phyloP scores from a whole-genome alignment of 2,888 invertebrate species.

The Incurvaria masculella region DNA sequence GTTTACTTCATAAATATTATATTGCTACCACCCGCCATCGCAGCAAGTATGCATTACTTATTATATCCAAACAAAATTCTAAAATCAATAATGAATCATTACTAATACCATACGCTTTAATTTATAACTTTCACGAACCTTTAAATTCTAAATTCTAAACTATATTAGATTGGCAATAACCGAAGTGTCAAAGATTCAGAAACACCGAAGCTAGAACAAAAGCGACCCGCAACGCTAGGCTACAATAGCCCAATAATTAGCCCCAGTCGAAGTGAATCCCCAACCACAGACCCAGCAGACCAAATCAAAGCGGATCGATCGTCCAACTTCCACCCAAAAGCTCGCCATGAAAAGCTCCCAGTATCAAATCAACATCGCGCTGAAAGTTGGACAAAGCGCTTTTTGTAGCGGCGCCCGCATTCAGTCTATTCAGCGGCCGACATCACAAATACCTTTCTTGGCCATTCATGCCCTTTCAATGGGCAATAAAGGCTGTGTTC shows the following conservation, averaged over 20 bases:
- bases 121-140: no score
- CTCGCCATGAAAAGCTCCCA: conserved; percentile 2
- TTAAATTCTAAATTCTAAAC: no score
- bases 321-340: neutral
- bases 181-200: no score
- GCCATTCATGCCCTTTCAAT: conserved; percentile 50
- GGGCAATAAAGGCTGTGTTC: conserved; percentile 42
- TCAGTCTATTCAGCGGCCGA: conserved; percentile 32
- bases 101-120: no score
- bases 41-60: no score
- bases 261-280: neutral
- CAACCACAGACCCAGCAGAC: no score
- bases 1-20: no score
- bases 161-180: no score
- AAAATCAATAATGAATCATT: no score
- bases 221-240: neutral
- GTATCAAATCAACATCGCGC: conserved; percentile 6
- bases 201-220: neutral
- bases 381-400: conserved; percentile 20
- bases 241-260: neutral
- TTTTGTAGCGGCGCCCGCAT: conserved; percentile 29
- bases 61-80: no score
- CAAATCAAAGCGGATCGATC: neutral
- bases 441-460: conserved; percentile 53
- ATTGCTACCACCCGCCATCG: no score